Conservation (phyloP, 2,113 vertebrate genomes). For the Odocoileus virginianus region DNA sequence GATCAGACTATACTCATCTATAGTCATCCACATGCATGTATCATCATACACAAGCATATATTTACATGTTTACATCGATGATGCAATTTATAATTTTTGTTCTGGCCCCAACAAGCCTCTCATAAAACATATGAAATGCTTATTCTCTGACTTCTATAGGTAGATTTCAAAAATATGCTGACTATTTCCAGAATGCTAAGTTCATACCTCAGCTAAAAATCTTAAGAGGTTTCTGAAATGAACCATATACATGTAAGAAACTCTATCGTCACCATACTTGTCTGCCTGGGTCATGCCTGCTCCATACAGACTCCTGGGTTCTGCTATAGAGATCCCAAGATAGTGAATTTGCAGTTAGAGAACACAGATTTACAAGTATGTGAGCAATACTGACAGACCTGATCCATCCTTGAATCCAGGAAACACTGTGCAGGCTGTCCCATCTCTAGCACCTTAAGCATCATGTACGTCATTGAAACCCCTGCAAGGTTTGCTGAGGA, state of each 20-base stretch:
- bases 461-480: rapidly evolving
- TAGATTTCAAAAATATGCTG: conserved; percentile 14
- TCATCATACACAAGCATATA: not conserved
- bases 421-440: not conserved
- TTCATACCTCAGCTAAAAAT: not conserved
- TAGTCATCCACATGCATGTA: not conserved
- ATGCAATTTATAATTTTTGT: not conserved
- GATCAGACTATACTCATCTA: too few relatives aligned
- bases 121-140: not conserved
- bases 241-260: not conserved
- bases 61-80: not conserved
- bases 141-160: not conserved
- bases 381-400: not conserved
- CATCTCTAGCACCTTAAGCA: not conserved
- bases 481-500: not conserved
- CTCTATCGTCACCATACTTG: not conserved
- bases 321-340: not conserved
- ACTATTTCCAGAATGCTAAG: not conserved
- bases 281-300: not conserved
- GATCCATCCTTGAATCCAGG: not conserved
- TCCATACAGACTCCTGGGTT: not conserved
- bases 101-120: not conserved
- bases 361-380: not conserved
- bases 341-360: not conserved
- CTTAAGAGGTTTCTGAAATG: not conserved